A percentile compares a stretch with the other conserved stretches of the same genome.
phyloP scores from a whole-genome alignment of 2,113 vertebrate genomes.

The Hipposideros armiger region DNA sequence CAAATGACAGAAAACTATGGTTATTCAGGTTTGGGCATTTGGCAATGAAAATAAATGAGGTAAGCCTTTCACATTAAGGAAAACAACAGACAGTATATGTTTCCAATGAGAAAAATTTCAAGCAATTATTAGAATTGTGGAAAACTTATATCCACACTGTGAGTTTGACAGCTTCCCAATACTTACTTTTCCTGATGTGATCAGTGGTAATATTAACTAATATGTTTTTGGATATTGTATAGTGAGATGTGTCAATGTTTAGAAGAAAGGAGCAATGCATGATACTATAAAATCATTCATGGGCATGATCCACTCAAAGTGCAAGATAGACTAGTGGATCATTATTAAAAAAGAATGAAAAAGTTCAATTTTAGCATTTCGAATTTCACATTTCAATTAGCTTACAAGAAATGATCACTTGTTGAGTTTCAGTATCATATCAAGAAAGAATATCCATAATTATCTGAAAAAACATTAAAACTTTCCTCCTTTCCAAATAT shows the following conservation, averaged over 20 bases:
- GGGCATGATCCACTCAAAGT: background rate
- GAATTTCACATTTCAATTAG: background rate
- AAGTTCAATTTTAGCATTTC: background rate
- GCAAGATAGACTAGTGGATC: background rate
- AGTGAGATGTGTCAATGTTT: background rate
- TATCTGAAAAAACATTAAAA: background rate
- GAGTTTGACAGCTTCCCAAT: background rate
- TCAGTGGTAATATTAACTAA: background rate
- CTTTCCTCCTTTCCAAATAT: background rate
- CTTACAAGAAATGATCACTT: background rate
- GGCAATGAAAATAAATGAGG: slow-evolving; percentile 42
- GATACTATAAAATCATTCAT: background rate
- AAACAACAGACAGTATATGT: background rate
- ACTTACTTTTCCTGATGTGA: slow-evolving; percentile 20
- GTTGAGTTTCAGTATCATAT: background rate
- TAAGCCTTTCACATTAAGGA: background rate
- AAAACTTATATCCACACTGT: background rate
- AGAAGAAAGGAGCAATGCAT: background rate
- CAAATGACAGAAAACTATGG: background rate
- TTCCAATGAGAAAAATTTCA: slow-evolving; percentile 31
- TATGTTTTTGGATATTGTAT: background rate
- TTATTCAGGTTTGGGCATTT: slow-evolving; percentile 25
- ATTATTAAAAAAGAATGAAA: background rate
- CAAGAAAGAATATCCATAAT: slow-evolving; percentile 26
- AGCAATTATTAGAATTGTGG: background rate